Conservation (phyloP, 1,140 invertebrate species). For the Eriocheir sinensis region DNA sequence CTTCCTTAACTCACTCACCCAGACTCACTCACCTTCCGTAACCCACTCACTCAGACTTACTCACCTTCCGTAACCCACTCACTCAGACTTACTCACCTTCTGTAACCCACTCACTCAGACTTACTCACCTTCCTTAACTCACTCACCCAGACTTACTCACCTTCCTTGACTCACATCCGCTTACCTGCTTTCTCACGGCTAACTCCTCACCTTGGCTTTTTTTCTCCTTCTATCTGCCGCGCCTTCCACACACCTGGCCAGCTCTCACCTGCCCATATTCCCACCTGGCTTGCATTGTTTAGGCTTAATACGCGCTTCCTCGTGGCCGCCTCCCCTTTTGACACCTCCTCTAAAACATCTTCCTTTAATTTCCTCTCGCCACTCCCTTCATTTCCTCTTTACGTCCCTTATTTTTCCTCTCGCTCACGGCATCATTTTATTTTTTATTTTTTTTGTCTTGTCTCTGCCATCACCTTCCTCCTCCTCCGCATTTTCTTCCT, state of each 20-base stretch:
- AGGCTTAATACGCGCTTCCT: no score
- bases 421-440: no score
- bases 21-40: no score
- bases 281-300: background rate
- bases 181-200: no score
- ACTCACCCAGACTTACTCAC: background rate
- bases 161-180: background rate
- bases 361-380: background rate
- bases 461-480: no score
- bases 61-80: background rate
- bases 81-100: background rate
- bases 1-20: background rate
- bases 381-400: background rate
- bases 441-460: no score
- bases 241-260: background rate
- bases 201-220: no score
- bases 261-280: background rate
- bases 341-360: background rate
- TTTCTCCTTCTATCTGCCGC: background rate
- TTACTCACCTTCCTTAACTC: background rate
- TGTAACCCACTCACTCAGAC: background rate
- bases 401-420: background rate
- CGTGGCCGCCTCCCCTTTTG: background rate
- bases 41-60: background rate
- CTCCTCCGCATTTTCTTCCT: no score